These are phyloP conservation scores for Ormyrus rosae DNA, from an alignment of 2,888 invertebrate genomes.

Conservation along the genomic window DNA sequence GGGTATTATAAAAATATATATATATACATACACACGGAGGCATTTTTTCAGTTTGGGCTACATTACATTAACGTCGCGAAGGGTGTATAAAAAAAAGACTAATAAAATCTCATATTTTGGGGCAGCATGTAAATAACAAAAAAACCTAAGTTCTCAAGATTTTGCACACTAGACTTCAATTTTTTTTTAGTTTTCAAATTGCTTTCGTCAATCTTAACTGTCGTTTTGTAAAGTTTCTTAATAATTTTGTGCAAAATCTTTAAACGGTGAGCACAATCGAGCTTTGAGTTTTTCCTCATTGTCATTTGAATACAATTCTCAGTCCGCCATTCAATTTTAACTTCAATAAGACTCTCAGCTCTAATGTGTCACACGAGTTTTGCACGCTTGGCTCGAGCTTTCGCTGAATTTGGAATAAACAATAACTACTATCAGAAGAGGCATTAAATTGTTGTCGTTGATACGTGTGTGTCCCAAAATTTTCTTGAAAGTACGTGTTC, in stretches of 20 bases:
- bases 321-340: slow-evolving; percentile 2
- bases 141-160: slow-evolving; percentile 59
- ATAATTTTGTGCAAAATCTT: slow-evolving; percentile 50
- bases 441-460: slow-evolving; percentile 26
- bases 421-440: slow-evolving; percentile 17
- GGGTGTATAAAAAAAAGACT: slow-evolving; percentile 66
- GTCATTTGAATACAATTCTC: neutral
- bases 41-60: slow-evolving; percentile 69
- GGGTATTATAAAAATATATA: slow-evolving; percentile 46
- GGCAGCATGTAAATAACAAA: slow-evolving; percentile 74
- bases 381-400: slow-evolving; percentile 70
- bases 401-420: slow-evolving; percentile 35
- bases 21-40: slow-evolving; percentile 64
- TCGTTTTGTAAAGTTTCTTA: too few species aligned
- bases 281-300: slow-evolving; percentile 35
- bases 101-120: slow-evolving; percentile 66
- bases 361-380: slow-evolving; percentile 39
- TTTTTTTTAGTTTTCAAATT: neutral
- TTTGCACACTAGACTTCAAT: slow-evolving; percentile 51
- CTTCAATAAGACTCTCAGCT: slow-evolving; percentile 30
- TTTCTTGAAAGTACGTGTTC: too few species aligned
- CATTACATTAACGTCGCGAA: slow-evolving; percentile 60
- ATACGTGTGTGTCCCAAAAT: slow-evolving; percentile 46
- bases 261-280: slow-evolving; percentile 23
- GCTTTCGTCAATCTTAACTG: too few species aligned